phyloP scores from a whole-genome alignment of 1,140 invertebrate genomes.

The Venustaconcha ellipsiformis region DNA sequence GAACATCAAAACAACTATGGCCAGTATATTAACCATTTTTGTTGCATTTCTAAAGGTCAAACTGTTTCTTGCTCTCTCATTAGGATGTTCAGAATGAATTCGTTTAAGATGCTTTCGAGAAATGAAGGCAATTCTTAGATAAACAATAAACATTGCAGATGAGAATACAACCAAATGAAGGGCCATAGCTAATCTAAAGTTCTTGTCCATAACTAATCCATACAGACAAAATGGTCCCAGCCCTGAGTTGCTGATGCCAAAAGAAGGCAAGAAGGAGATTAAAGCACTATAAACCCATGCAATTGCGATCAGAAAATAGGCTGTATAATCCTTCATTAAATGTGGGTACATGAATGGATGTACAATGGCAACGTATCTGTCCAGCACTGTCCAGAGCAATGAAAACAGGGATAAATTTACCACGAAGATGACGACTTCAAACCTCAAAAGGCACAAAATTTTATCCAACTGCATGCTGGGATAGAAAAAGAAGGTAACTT shows the following conservation, averaged over 20 bases:
- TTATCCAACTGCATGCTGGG: slow-evolving; percentile 25
- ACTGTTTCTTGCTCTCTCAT: not conserved
- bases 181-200: slow-evolving; percentile 17
- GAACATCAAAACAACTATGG: slow-evolving; percentile 36
- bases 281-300: slow-evolving; percentile 31
- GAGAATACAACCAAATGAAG: slow-evolving; percentile 26
- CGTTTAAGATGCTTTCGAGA: slow-evolving; percentile 31
- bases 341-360: slow-evolving; percentile 32
- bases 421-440: slow-evolving; percentile 30
- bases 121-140: slow-evolving; percentile 29
- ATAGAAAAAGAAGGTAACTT: slow-evolving; percentile 34
- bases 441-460: slow-evolving; percentile 30
- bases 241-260: slow-evolving; percentile 30
- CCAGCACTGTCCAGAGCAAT: slow-evolving; percentile 32
- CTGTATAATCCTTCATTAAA: slow-evolving; percentile 30
- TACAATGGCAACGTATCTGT: slow-evolving; percentile 36
- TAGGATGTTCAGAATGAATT: slow-evolving; percentile 23
- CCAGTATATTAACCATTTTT: slow-evolving; percentile 27
- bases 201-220: slow-evolving; percentile 29
- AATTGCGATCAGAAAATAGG: slow-evolving; percentile 18
- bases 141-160: slow-evolving; percentile 32
- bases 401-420: slow-evolving; percentile 36
- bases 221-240: slow-evolving; percentile 32
- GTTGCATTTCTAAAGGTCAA: slow-evolving; percentile 6
- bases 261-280: slow-evolving; percentile 12